A percentile compares a stretch with the other conserved stretches of the same genome.
Evolutionary conservation across 2,113 vertebrate species (phyloP).

Genomic region (Cacatua alba): DNA sequence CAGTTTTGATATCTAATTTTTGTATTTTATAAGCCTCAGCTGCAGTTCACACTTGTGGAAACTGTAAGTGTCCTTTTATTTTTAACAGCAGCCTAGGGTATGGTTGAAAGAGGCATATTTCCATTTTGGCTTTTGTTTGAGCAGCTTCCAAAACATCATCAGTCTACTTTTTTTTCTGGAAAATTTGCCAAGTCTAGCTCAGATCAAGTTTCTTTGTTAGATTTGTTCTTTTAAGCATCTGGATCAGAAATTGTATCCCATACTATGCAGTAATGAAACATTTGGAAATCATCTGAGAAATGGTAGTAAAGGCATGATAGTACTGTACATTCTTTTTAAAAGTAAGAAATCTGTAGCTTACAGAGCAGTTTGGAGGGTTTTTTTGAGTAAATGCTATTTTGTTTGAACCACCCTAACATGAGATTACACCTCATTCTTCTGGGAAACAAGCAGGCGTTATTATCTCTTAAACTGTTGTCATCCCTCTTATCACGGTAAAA

Average conservation of each 20-base stretch:
- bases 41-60: conserved; percentile 75
- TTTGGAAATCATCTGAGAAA: conserved; percentile 82
- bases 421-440: not conserved
- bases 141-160: conserved; percentile 78
- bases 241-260: conserved; percentile 78
- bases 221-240: conserved; percentile 77
- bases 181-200: conserved; percentile 75
- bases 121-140: conserved; percentile 79
- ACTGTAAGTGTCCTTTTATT: conserved; percentile 72
- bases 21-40: conserved; percentile 71
- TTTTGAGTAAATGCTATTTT: not conserved
- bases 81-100: conserved; percentile 72
- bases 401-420: conserved; percentile 27
- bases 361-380: not conserved
- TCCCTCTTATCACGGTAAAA: not conserved
- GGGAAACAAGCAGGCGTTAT: not conserved
- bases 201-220: conserved; percentile 80
- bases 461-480: not conserved
- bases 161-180: conserved; percentile 61
- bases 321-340: conserved; percentile 45
- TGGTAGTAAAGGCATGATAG: conserved; percentile 55
- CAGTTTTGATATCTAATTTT: conserved; percentile 50
- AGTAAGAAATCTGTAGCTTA: not conserved
- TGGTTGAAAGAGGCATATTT: conserved; percentile 69
- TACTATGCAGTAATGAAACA: conserved; percentile 72